Conservation (phyloP, 2,113 vertebrate species). For the Dolichallabes microphthalmus region DNA sequence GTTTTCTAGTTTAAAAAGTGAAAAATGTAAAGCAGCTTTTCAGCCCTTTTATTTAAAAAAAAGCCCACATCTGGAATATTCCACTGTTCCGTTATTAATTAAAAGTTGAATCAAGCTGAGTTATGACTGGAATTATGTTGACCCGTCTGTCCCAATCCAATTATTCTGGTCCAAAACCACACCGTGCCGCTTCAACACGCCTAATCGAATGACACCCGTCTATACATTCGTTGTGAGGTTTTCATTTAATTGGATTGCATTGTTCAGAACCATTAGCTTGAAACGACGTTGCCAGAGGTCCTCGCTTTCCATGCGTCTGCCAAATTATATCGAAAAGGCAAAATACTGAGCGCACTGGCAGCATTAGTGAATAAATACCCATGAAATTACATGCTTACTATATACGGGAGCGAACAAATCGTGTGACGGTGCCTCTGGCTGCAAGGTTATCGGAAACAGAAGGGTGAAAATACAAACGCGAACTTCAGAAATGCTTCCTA, state of each 20-base stretch:
- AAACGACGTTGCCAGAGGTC: neutral
- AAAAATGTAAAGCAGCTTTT: neutral
- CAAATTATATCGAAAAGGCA: conserved; percentile 3
- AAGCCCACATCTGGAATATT: conserved; percentile 52
- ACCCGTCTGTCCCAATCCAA: conserved; percentile 66
- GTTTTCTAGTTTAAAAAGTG: neutral
- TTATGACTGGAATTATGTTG: conserved; percentile 55
- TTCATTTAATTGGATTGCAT: conserved; percentile 43
- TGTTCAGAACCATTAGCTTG: conserved; percentile 28
- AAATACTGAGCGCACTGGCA: conserved; percentile 21
- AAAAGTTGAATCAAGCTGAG: conserved; percentile 59
- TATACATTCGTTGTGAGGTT: conserved; percentile 43
- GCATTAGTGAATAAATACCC: conserved; percentile 42
- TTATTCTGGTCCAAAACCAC: conserved; percentile 58
- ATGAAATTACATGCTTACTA: conserved; percentile 48
- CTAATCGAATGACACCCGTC: conserved; percentile 61
- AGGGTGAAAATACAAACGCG: neutral
- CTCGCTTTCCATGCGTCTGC: conserved; percentile 10
- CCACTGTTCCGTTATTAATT: conserved; percentile 55
- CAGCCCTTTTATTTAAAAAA: neutral
- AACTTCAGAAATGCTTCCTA: neutral
- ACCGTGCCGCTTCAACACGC: conserved; percentile 50
- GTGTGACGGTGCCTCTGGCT: conserved; percentile 5
- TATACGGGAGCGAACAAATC: conserved; percentile 38
- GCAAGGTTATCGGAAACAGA: conserved; percentile 39